phyloP scores from a whole-genome alignment of 2,113 vertebrate species.

The Forbesichthys papilliferus region DNA sequence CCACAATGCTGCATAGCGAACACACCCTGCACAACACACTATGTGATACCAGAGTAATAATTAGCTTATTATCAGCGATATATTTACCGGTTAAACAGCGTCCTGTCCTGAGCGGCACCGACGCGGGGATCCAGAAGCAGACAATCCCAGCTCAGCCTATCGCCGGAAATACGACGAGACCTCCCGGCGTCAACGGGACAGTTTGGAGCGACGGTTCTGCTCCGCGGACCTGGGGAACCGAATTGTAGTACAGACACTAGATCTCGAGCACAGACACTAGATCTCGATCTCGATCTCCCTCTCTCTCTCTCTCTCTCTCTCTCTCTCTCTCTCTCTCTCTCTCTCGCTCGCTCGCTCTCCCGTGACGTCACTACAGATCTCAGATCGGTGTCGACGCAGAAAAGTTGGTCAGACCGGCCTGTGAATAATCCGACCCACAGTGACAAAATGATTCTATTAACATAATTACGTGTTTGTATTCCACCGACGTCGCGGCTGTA shows the following conservation, averaged over 20 bases:
- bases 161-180: no score
- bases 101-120: constrained; percentile 23
- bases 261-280: constrained; percentile 15
- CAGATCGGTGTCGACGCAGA: no score
- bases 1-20: not conserved
- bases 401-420: no score
- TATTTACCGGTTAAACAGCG: constrained; percentile 61
- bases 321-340: constrained; percentile 25
- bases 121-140: constrained; percentile 39
- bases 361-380: not conserved
- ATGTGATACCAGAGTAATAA: constrained; percentile 28
- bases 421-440: no score
- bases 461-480: no score
- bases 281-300: constrained; percentile 54
- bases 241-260: constrained; percentile 31
- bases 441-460: no score
- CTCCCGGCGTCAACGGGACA: no score
- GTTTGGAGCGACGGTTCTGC: no score
- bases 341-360: constrained; percentile 18
- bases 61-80: constrained; percentile 33
- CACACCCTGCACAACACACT: constrained; percentile 44
- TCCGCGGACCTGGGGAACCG: no score
- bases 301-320: constrained; percentile 34
- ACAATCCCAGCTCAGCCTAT: constrained; percentile 41
- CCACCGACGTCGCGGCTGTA: no score